A percentile compares a stretch with the other conserved stretches of the same genome.
Conservation (phyloP, 1,140 invertebrate species). For the Ips nitidus region DNA sequence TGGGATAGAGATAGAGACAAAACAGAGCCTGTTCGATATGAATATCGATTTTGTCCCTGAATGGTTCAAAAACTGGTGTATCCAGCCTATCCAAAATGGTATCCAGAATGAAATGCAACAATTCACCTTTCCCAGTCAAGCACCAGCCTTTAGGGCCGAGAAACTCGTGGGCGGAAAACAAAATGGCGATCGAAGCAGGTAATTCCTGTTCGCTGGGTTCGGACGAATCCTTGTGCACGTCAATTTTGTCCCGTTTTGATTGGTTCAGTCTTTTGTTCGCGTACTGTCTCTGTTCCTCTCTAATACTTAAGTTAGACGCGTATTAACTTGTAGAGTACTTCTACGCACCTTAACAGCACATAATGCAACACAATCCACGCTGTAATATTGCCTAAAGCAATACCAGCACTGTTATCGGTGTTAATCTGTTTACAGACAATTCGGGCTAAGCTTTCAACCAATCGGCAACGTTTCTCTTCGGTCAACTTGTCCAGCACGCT, state of each 20-base stretch:
- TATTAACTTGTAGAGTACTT: constrained; percentile 5
- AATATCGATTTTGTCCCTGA: constrained; percentile 63
- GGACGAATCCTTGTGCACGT: constrained; percentile 18
- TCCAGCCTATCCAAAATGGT: constrained; percentile 67
- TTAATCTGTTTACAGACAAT: constrained; percentile 75
- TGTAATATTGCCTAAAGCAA: constrained; percentile 70
- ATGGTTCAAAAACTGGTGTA: constrained; percentile 57
- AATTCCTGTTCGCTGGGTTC: constrained; percentile 56
- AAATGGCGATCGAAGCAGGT: constrained; percentile 73
- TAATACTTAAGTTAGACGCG: constrained; percentile 25
- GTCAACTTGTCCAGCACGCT: constrained; percentile 58
- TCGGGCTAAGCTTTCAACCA: constrained; percentile 75
- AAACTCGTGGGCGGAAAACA: constrained; percentile 84
- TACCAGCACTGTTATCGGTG: constrained; percentile 61
- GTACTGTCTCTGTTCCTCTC: constrained; percentile 56
- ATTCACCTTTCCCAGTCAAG: constrained; percentile 69
- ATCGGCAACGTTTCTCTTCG: constrained; percentile 59
- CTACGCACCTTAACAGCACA: constrained; percentile 65
- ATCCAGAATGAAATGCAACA: constrained; percentile 77
- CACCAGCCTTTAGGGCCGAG: constrained; percentile 70
- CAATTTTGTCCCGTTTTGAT: constrained; percentile 38
- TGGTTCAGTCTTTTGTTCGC: constrained; percentile 52
- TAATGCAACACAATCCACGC: constrained; percentile 85
- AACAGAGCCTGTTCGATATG: constrained; percentile 86
- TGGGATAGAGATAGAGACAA: constrained; percentile 85